Evolutionary conservation across 2,797 vertebrate species (phyloP).

Genomic region (Falco concolor): DNA sequence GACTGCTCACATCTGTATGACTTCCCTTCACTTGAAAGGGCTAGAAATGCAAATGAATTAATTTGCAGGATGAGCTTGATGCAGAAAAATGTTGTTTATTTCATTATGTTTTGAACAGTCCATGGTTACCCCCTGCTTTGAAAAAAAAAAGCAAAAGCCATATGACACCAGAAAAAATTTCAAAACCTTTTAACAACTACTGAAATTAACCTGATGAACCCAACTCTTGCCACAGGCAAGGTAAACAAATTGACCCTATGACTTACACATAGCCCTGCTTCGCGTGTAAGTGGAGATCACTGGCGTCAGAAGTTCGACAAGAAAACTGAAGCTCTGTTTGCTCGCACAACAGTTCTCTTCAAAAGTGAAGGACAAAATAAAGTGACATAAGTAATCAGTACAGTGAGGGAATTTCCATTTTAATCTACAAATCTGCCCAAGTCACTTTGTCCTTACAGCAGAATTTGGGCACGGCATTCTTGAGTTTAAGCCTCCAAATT

Average conservation of each 20-base stretch:
- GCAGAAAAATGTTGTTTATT: slow-evolving; percentile 51
- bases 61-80: slow-evolving; percentile 39
- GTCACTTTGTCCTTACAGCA: background rate
- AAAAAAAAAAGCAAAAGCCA: background rate
- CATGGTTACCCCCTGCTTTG: slow-evolving; percentile 7
- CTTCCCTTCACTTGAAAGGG: slow-evolving; percentile 24
- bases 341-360: slow-evolving; percentile 17
- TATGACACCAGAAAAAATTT: slow-evolving; percentile 6
- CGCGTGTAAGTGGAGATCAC: background rate
- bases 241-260: slow-evolving; percentile 55
- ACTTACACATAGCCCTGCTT: slow-evolving; percentile 23
- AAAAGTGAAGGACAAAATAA: slow-evolving; percentile 1
- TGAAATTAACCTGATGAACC: slow-evolving; percentile 49
- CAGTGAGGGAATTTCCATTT: background rate
- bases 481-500: background rate
- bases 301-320: background rate
- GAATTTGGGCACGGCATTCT: background rate
- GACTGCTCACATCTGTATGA: slow-evolving; percentile 1
- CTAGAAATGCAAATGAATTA: slow-evolving; percentile 58
- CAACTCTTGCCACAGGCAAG: slow-evolving; percentile 34
- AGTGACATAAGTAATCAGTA: background rate
- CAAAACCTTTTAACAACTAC: slow-evolving; percentile 18
- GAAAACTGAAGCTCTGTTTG: slow-evolving; percentile 43
- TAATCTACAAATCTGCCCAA: background rate
- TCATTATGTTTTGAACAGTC: slow-evolving; percentile 33